Base-by-base conservation (phyloP, 2,113 vertebrate species). In the Numida meleagris region DNA sequence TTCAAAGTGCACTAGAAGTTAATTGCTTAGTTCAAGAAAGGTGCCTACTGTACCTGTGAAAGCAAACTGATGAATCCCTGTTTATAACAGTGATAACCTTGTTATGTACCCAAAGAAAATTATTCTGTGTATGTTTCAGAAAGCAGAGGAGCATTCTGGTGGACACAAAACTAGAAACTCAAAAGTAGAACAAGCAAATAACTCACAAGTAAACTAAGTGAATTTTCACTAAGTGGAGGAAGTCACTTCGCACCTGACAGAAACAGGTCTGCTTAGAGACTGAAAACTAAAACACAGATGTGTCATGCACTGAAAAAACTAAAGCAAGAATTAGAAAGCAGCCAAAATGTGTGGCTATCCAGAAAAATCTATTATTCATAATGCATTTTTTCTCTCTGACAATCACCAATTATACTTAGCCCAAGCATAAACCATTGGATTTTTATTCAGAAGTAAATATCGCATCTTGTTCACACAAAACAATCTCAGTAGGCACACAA, bases 191-290 rank as follows among this genome's bases (percentile, higher is more conserved):
- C 29, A 40, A 40, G 10, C 14, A 62, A 38, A 38, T 89, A 96
- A 92, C 67, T 89, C 82, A 81, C 62, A 67, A 94, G 77, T 57
- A 79, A 97, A 80, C 81, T 57, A 76, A 89, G 72, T 70, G 77
- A 62, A 94, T 77, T 84, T 87, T 86, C 67, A 83, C 82, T 96
- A 97, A 96, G 87, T 91, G 94, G 80, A 85, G 88, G 70, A 96
- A 94, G 97, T 96, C 91, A 95, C 82, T 96, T 89, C 80, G 75
- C 92, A 97, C 97, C 94, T 98, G 96, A 97, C 81, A 91, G 88
- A 96, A 97, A 94, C 89, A 96, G 89, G 77, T 88, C 65, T 89
- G 91, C 72, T 96, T 91, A 89, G 79, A 90, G 53, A 59, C 86
- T 88, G 67, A 94, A 95, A 92, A 66, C 10, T 33, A 93, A 96